Evolutionary conservation across 37 sponge, comb jelly and placozoan species (phyloP).

Genomic region (Mnemiopsis leidyi): DNA sequence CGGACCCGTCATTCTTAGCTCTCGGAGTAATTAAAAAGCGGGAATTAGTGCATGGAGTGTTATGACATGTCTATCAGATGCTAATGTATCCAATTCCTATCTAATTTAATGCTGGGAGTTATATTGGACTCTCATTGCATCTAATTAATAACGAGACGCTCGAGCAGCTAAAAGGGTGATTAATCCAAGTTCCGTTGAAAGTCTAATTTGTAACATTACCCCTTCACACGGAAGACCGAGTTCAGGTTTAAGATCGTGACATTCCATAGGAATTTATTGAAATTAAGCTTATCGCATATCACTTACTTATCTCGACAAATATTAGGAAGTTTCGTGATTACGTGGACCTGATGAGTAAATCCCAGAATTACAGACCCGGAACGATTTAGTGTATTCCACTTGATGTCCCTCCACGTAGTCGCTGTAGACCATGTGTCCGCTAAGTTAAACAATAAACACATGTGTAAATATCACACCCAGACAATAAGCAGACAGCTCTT

Average conservation of each 20-base stretch:
- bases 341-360: no score
- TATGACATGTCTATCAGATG: background rate
- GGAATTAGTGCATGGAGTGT: background rate
- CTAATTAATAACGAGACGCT: background rate
- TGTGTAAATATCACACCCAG: no score
- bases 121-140: background rate
- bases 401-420: no score
- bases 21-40: background rate
- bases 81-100: background rate
- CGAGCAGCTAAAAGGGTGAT: background rate
- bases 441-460: no score
- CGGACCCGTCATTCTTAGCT: no score
- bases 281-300: background rate
- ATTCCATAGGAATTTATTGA: background rate
- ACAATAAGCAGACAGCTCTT: no score
- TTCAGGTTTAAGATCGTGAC: background rate
- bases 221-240: background rate
- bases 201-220: background rate
- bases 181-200: background rate
- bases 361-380: no score
- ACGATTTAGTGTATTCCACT: no score
- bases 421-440: no score
- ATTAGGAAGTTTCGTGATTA: no score
- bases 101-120: background rate
- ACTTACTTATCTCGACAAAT: no score